These are phyloP conservation scores for Styela clava DNA, from an alignment of 23 tunicate genomes.

Conservation along the genomic window DNA sequence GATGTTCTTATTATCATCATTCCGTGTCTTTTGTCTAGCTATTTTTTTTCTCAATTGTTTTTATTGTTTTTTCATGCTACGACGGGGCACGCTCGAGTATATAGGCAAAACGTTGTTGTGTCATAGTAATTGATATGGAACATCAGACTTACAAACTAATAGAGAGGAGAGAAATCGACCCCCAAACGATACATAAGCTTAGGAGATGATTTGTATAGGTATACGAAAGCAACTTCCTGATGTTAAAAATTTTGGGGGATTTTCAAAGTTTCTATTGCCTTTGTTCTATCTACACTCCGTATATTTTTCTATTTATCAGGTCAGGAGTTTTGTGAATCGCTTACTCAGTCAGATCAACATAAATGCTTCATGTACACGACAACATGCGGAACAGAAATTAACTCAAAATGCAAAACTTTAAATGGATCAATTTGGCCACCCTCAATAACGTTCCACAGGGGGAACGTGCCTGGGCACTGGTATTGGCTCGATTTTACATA, in stretches of 20 bases:
- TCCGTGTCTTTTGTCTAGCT: neutral
- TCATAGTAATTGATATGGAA: neutral
- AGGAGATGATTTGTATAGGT: too few relatives aligned
- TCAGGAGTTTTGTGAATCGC: neutral
- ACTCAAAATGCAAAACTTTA: neutral
- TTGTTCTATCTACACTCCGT: neutral
- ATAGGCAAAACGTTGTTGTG: too few relatives aligned
- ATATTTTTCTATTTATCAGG: neutral
- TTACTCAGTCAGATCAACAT: neutral
- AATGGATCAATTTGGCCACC: neutral
- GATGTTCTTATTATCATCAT: neutral
- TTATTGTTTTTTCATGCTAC: neutral
- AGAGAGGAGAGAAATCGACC: too few relatives aligned
- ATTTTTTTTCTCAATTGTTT: neutral
- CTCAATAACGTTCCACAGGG: neutral
- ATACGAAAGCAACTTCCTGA: neutral
- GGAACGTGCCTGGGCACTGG: neutral
- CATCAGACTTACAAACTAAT: too few relatives aligned
- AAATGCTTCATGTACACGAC: neutral
- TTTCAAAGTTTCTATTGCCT: neutral
- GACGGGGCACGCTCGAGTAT: too few relatives aligned
- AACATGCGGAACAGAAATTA: neutral
- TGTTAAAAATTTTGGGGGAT: neutral
- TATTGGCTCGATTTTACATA: neutral
- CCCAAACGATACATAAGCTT: too few relatives aligned